Conservation (phyloP, 2,113 vertebrate species). For the Ariopsis seemanni region DNA sequence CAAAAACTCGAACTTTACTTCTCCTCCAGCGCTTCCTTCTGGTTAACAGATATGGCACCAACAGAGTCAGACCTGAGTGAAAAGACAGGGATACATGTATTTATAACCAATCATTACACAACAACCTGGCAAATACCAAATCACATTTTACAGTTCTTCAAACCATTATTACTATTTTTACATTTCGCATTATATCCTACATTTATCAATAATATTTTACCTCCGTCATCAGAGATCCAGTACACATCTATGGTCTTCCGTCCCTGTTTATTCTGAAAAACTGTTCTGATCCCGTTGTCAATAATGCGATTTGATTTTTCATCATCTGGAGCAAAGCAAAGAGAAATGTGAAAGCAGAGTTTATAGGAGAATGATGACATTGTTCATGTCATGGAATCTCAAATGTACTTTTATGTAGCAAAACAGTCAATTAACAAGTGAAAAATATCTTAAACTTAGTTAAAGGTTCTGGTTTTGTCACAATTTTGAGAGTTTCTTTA, state of each 20-base stretch:
- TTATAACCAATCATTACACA: not conserved
- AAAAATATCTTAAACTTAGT: not conserved
- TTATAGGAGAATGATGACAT: not conserved
- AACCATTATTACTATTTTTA: not conserved
- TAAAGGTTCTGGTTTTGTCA: not conserved
- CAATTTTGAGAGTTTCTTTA: conserved; percentile 26
- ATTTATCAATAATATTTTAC: conserved; percentile 49
- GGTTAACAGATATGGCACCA: conserved; percentile 76
- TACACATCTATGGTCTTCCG: conserved; percentile 74
- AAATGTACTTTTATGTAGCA: not conserved
- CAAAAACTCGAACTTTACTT: conserved; percentile 72
- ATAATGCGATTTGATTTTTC: not conserved
- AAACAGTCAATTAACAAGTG: not conserved
- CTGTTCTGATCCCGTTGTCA: conserved; percentile 58
- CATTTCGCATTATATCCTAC: not conserved
- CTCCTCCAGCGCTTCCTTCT: conserved; percentile 69
- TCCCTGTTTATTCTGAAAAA: conserved; percentile 72
- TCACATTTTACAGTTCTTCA: not conserved
- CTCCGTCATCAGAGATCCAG: conserved; percentile 78
- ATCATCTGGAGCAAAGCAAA: conserved; percentile 30
- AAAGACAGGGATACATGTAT: not conserved
- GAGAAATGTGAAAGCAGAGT: not conserved
- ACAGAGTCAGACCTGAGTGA: conserved; percentile 72
- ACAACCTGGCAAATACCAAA: not conserved
- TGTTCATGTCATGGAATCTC: not conserved